A percentile compares a stretch with the other conserved stretches of the same genome.
These are phyloP conservation scores for Syrphus vitripennis DNA, from an alignment of 2,888 invertebrate genomes.

Conservation along the genomic window DNA sequence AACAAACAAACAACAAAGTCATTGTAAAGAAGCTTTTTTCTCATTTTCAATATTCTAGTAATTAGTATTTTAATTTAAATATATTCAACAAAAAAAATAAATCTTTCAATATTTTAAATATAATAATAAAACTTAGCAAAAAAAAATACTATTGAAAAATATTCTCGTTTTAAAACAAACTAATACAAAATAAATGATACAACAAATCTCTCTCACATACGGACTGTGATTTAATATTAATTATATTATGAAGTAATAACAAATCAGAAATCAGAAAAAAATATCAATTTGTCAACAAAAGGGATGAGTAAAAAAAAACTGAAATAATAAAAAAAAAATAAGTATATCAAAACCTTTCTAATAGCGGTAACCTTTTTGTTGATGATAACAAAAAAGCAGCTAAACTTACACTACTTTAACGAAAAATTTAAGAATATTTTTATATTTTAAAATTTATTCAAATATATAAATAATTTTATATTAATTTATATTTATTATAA, in stretches of 20 bases:
- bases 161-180: conserved; percentile 73
- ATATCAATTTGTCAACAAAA: conserved; percentile 45
- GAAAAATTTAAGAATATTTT: not conserved
- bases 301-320: conserved; percentile 7
- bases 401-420: not conserved
- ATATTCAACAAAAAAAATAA: not conserved
- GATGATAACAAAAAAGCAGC: not conserved
- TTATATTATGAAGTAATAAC: conserved; percentile 72
- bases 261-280: conserved; percentile 47
- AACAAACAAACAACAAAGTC: conserved; percentile 6
- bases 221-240: conserved; percentile 81
- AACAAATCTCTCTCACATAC: conserved; percentile 80
- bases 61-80: conserved; percentile 13
- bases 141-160: conserved; percentile 72
- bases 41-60: conserved; percentile 4
- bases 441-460: not conserved
- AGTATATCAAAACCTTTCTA: not conserved
- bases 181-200: conserved; percentile 53
- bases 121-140: conserved; percentile 39
- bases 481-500: not conserved
- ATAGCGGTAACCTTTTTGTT: not conserved
- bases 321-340: conserved; percentile 4
- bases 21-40: conserved; percentile 27
- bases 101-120: conserved; percentile 22
- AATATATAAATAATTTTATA: not conserved